Percentiles rank a stretch among this genome's conserved stretches.
Evolutionary conservation across 2,797 vertebrate species (phyloP).

Genomic region (Erethizon dorsatum): DNA sequence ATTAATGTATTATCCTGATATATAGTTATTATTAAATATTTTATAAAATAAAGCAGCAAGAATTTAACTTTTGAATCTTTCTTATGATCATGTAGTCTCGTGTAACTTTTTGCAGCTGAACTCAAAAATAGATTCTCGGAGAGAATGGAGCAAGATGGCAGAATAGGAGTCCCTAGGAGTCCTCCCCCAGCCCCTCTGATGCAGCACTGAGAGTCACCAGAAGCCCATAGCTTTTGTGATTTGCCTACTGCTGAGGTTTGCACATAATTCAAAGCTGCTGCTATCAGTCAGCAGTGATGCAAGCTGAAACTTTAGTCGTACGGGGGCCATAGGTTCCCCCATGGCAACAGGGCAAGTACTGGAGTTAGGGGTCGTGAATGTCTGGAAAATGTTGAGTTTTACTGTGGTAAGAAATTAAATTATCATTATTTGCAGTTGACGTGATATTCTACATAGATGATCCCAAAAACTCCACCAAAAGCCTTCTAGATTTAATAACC

Average conservation of each 20-base stretch:
- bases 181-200: too few species aligned
- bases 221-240: not conserved
- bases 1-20: not conserved
- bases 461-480: too few species aligned
- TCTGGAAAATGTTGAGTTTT: too few species aligned
- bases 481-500: too few species aligned
- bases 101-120: not conserved
- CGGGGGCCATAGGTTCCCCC: not conserved
- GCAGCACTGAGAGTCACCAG: too few species aligned
- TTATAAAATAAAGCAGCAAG: conserved; percentile 63
- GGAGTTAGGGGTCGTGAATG: not conserved
- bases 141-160: not conserved
- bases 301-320: not conserved
- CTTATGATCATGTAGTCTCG: not conserved
- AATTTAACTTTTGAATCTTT: conserved; percentile 59
- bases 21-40: not conserved
- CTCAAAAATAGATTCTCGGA: not conserved
- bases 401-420: not conserved
- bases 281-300: not conserved
- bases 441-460: too few species aligned
- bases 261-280: not conserved
- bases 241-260: not conserved
- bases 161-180: not conserved
- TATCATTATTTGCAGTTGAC: too few species aligned
- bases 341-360: not conserved